A percentile compares a stretch with the other conserved stretches of the same genome.
phyloP scores from a whole-genome alignment of 1,140 invertebrate species.

The Meloidogyne exigua region DNA sequence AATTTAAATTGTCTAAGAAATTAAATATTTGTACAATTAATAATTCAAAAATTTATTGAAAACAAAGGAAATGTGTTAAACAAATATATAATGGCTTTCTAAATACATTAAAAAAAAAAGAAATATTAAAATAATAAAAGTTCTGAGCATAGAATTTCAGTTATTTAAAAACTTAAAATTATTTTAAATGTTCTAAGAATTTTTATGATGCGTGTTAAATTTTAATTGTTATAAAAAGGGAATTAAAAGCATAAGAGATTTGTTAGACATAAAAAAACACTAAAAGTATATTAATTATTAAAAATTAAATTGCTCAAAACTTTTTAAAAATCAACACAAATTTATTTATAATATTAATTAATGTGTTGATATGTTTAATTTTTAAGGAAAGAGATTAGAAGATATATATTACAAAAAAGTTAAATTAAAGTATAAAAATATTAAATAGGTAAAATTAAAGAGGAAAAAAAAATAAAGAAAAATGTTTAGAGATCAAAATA shows the following conservation, averaged over 20 bases:
- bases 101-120: not conserved
- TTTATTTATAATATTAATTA: not conserved
- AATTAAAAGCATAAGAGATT: not conserved
- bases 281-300: too few relatives aligned
- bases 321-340: not conserved
- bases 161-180: too few relatives aligned
- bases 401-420: not conserved
- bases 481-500: not conserved
- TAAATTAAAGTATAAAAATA: not conserved
- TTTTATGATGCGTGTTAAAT: not conserved
- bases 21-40: too few relatives aligned
- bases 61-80: not conserved
- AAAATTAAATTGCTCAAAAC: not conserved
- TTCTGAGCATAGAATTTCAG: too few relatives aligned
- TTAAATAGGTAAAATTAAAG: not conserved
- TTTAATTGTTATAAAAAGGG: not conserved
- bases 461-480: not conserved
- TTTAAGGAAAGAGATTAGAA: not conserved
- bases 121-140: not conserved
- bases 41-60: conserved; percentile 5
- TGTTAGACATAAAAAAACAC: not conserved
- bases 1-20: too few relatives aligned
- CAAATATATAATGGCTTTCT: not conserved
- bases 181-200: too few relatives aligned
- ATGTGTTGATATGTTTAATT: conserved; percentile 1